These are phyloP conservation scores for Ganaspis brasiliensis DNA, from an alignment of 2,888 invertebrate genomes.

Conservation along the genomic window DNA sequence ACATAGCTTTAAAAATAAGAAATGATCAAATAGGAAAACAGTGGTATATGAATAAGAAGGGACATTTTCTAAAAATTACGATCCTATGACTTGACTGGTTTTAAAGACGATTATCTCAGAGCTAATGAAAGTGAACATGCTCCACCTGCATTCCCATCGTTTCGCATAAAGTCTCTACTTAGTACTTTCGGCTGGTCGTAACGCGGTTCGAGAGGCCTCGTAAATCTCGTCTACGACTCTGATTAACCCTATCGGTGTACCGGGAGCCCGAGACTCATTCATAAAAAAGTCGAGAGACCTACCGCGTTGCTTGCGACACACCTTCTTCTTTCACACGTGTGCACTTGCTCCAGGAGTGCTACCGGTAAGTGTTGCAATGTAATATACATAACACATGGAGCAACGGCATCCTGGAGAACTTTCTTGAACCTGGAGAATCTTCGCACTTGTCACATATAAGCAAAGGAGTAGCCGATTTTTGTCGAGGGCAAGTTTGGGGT, in stretches of 20 bases:
- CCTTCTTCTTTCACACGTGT: conserved; percentile 32
- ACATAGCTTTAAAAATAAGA: too few species aligned
- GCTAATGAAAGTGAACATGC: conserved; percentile 41
- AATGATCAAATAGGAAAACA: neutral
- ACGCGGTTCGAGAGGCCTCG: conserved; percentile 50
- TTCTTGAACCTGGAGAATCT: conserved; percentile 18
- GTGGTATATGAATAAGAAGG: neutral
- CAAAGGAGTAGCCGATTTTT: conserved; percentile 49
- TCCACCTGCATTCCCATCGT: conserved; percentile 32
- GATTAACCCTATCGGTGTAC: conserved; percentile 60
- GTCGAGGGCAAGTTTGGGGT: conserved; percentile 68
- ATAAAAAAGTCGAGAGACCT: conserved; percentile 59
- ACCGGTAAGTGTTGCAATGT: conserved; percentile 36
- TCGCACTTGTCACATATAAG: conserved; percentile 42
- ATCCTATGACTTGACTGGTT: neutral
- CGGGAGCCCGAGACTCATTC: conserved; percentile 30
- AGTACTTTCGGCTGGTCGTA: conserved; percentile 40
- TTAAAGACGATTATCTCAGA: conserved; percentile 35
- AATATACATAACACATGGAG: neutral
- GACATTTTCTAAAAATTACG: conserved; percentile 7
- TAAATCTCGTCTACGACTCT: conserved; percentile 60
- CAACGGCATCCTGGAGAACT: conserved; percentile 6
- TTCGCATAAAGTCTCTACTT: conserved; percentile 37
- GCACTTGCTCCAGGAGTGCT: conserved; percentile 18
- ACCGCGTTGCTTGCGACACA: conserved; percentile 52